Conservation (phyloP, 2,888 invertebrate species). For the Machimus atricapillus region DNA sequence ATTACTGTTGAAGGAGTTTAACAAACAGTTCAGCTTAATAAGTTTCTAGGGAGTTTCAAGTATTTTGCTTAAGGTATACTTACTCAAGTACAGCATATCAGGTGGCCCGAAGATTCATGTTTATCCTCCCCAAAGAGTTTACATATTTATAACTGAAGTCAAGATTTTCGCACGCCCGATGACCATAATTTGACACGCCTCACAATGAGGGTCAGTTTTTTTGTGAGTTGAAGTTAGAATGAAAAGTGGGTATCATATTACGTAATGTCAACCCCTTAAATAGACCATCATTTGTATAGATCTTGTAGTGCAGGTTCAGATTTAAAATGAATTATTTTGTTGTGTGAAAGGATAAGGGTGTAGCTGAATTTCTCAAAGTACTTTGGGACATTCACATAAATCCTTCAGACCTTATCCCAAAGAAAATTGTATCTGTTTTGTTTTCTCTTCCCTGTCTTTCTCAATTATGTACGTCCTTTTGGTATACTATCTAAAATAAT, state of each 20-base stretch:
- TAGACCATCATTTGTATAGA: slow-evolving; percentile 1
- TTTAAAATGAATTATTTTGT: not conserved
- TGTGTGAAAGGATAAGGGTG: not conserved
- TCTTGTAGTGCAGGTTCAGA: not conserved
- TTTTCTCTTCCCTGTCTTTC: not conserved
- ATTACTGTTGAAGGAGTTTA: not conserved
- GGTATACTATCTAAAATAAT: not conserved
- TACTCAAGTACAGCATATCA: not conserved
- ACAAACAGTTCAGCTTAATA: not conserved
- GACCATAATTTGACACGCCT: not conserved
- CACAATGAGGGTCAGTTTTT: not conserved
- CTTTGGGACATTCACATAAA: not conserved
- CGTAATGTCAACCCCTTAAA: slow-evolving; percentile 32
- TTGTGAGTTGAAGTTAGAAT: not conserved
- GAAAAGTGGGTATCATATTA: slow-evolving; percentile 26
- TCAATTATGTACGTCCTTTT: not conserved
- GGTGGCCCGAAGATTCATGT: not conserved
- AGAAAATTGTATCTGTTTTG: not conserved
- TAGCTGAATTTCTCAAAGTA: not conserved
- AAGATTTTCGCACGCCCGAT: not conserved
- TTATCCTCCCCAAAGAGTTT: not conserved
- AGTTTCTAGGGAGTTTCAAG: not conserved
- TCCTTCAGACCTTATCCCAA: not conserved
- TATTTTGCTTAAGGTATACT: not conserved
- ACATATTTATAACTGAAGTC: not conserved